A percentile compares a stretch with the other conserved stretches of the same genome.
These are phyloP conservation scores for Drosophila gaucha DNA, from an alignment of 2,888 invertebrate species.

Conservation along the genomic window DNA sequence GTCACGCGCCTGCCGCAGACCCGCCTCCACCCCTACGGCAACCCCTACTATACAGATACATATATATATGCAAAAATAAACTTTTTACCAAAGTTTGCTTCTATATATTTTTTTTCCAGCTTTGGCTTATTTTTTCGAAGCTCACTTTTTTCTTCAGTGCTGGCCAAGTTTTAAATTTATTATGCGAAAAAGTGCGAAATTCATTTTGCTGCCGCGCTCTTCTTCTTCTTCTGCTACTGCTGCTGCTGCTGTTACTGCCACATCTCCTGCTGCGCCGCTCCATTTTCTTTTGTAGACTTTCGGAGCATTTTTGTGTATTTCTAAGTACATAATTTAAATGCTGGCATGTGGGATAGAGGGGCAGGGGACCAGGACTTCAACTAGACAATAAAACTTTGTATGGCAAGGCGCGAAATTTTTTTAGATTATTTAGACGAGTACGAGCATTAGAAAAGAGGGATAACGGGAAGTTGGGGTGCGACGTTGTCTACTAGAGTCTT, in stretches of 20 bases:
- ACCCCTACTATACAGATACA: not conserved
- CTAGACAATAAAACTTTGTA: slow-evolving; percentile 77
- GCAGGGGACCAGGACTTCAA: slow-evolving; percentile 32
- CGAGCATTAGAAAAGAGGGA: slow-evolving; percentile 3
- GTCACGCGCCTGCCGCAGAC: slow-evolving; percentile 71
- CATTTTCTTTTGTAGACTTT: slow-evolving; percentile 76
- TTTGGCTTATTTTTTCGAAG: slow-evolving; percentile 38
- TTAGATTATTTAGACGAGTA: slow-evolving; percentile 69
- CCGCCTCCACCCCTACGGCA: not conserved
- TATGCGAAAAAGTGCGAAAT: slow-evolving; percentile 84
- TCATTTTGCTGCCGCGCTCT: slow-evolving; percentile 78
- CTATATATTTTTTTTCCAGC: slow-evolving; percentile 33
- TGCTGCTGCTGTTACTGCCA: slow-evolving; percentile 28
- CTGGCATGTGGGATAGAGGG: slow-evolving; percentile 37
- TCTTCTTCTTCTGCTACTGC: slow-evolving; percentile 47
- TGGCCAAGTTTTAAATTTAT: slow-evolving; percentile 83
- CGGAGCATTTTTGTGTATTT: slow-evolving; percentile 73
- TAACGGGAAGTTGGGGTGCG: slow-evolving; percentile 1
- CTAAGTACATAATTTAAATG: slow-evolving; percentile 83
- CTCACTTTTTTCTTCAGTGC: slow-evolving; percentile 35
- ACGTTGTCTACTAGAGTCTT: slow-evolving; percentile 32
- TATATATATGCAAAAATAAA: slow-evolving; percentile 78
- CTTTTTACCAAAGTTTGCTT: slow-evolving; percentile 74
- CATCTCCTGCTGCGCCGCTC: slow-evolving; percentile 69
- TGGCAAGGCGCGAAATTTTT: slow-evolving; percentile 69